phyloP scores from a whole-genome alignment of 2,797 vertebrate species.

The Cyclura pinguis region DNA sequence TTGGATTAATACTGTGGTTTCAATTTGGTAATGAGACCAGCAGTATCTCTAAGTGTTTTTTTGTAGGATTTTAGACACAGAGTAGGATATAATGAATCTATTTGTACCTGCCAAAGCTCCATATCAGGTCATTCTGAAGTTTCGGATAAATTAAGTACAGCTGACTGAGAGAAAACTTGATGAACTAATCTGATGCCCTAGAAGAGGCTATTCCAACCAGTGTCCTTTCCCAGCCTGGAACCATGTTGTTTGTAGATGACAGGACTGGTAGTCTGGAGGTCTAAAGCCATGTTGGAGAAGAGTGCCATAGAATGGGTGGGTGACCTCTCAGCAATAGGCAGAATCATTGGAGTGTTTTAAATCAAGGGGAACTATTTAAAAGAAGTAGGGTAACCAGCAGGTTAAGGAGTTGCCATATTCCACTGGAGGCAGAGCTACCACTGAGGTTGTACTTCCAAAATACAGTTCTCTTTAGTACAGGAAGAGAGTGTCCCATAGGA shows the following conservation, averaged over 20 bases:
- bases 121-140: not conserved
- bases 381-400: too few relatives aligned
- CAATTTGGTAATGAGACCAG: not conserved
- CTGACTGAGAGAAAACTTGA: not conserved
- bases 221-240: not conserved
- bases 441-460: too few relatives aligned
- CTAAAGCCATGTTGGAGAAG: too few relatives aligned
- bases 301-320: not conserved
- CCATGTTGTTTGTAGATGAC: not conserved
- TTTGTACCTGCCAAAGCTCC: slow-evolving; percentile 4
- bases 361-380: not conserved
- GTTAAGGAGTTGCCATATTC: too few relatives aligned
- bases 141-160: not conserved
- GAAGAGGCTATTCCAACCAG: not conserved
- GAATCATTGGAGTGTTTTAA: not conserved
- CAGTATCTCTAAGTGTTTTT: not conserved
- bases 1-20: slow-evolving; percentile 10
- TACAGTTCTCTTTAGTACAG: too few relatives aligned
- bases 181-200: too few relatives aligned
- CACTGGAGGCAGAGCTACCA: too few relatives aligned
- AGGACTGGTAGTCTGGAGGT: not conserved
- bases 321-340: not conserved
- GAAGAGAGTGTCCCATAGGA: not conserved
- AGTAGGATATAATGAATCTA: not conserved
- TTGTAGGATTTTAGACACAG: not conserved